Evolutionary conservation across 1,140 invertebrate species (phyloP), one percentile per base, ranked within the genome.

Genomic region (Anadara kagoshimensis): DNA sequence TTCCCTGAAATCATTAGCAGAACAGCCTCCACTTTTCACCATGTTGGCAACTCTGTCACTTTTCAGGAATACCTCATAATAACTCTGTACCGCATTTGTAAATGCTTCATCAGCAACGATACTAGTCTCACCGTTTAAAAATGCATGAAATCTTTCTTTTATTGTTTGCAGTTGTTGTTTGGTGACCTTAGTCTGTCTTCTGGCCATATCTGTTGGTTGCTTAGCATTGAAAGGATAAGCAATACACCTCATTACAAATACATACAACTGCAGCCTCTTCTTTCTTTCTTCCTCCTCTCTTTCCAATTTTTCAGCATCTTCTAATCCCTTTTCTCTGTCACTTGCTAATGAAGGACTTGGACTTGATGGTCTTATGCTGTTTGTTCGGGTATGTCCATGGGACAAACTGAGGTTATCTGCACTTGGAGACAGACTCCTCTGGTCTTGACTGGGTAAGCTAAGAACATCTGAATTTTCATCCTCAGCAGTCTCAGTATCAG

Each of bases 201-300:
- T 79, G n/a, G 86, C 97, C 96, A 99, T 97, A 88, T 99, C 98
- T 22, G 96, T 98, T 0, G 97, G 97, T 89, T 99, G 98, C 90
- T 99, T 99, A 7, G 97, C 97, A 91, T 99, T 99, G 90, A 99
- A 99, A 10, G 98, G 98, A 92, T 99, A 99, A 4, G 98, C 96
- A 85, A 99, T 94, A 90, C 98, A 99, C 88, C 98, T 92, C 77
- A 97, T 97, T 79, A 99, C 96, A 90, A 99, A 99, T 67, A 99
- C 98, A 90, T 99, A 99, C 26, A 99, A 90, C 88, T 99, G 98
- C 53, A 99, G 93, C 5, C 86, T 69, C 53, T 78, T 84, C 61
- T 84, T 86, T 56, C 87, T 82, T 49, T 89, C 88, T 70, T 89
- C 88, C 67, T 89, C 87, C 61, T 88, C 86, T 67, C 80, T 82